Evolutionary conservation across 2,113 vertebrate genomes (phyloP).

Genomic region (Pontoporia blainvillei): DNA sequence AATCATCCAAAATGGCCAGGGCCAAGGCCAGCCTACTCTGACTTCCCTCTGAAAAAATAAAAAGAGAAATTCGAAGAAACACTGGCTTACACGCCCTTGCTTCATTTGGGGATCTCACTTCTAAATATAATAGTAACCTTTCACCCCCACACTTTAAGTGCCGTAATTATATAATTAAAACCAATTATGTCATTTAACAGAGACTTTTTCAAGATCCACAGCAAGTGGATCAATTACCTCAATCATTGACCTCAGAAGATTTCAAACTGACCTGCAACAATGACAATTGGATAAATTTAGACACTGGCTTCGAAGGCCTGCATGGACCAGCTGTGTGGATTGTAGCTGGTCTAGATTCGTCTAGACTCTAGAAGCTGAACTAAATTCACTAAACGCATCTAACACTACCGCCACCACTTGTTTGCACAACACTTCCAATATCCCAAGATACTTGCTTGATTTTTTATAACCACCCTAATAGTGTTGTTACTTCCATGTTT

Average conservation of each 20-base stretch:
- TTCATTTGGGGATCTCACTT: conserved; percentile 74
- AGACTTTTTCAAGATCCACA: conserved; percentile 82
- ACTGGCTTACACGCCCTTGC: conserved; percentile 70
- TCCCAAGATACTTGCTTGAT: not conserved
- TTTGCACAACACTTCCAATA: not conserved
- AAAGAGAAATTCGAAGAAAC: conserved; percentile 74
- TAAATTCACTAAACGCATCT: not conserved
- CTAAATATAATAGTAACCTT: conserved; percentile 91
- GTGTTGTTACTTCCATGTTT: not conserved
- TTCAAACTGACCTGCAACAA: conserved; percentile 90
- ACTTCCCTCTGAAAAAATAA: conserved; percentile 69
- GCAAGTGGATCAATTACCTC: conserved; percentile 88
- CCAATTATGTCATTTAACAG: conserved; percentile 95
- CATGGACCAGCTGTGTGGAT: not conserved
- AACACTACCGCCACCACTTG: not conserved
- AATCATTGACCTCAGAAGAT: conserved; percentile 91
- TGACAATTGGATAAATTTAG: conserved; percentile 90
- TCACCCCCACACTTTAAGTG: conserved; percentile 91
- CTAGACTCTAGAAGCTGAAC: not conserved
- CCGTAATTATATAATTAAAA: conserved; percentile 97
- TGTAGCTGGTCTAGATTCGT: not conserved
- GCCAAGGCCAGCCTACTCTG: conserved; percentile 85
- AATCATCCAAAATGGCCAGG: conserved; percentile 82
- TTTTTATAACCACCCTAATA: not conserved
- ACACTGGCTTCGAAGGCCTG: conserved; percentile 75